Base-by-base conservation (phyloP, 2,888 invertebrate species). In the Ecliptopera silaceata region DNA sequence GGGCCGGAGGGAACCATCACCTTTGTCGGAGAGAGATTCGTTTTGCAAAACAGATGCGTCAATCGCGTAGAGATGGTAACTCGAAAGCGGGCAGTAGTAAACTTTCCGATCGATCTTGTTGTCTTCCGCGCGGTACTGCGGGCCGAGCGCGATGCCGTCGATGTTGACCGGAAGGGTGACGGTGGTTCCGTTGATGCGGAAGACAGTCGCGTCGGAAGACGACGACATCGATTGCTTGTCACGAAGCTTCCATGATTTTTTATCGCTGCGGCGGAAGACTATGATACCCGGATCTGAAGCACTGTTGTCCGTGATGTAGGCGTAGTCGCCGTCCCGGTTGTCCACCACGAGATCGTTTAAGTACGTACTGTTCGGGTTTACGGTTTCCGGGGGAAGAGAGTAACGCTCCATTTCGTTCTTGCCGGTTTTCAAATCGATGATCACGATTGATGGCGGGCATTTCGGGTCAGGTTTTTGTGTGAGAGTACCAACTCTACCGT, bases 331-430 rank as follows among this genome's bases (percentile, higher is more conserved):
- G 72, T 94, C 93, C 31, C 94, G 92, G 74, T 94, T 93, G 72
- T 95, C 95, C 18, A 96, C 85, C 0, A 95, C 96, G 43, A 96
- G 89, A 74, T 96, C 96, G 73, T 95, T 95, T 43, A 96, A 80
- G 67, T 94, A 94, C 34, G 93, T 94, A 0, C 90, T 91, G 36
- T 92, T 91, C 0, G 84, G 82, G 17, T 92, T 89, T 1, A 93
- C 93, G 6, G 94, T 92, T 18, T 93, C 89, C 5, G 88, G 72
- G 0, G 95, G 94, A 69, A 96, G 94, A 10, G 87, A 87, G 69
- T 94, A 94, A n/a, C 92, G 92, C 44, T 92, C 91, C 69, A 93
- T 85, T 58, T 88, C 82, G 8, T 92, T 91, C 17, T 91, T 92
- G 56, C 93, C 92, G 17, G 89, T 88, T 64, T 93, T 93, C 6